Conservation (phyloP, 2,797 vertebrate species). For the Cygnus olor region DNA sequence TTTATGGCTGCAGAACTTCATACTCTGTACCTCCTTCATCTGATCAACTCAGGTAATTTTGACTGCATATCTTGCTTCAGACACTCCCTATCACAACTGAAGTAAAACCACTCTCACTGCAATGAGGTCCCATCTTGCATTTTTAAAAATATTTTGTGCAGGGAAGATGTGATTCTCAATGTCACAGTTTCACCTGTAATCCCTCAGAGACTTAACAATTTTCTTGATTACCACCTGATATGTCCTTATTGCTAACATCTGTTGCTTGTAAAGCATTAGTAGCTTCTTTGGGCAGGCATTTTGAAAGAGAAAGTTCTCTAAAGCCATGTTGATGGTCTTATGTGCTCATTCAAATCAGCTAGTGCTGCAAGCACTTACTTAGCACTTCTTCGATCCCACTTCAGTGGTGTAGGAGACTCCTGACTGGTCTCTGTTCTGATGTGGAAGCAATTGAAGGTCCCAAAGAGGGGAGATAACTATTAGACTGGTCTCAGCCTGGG, state of each 20-base stretch:
- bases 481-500: not conserved
- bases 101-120: not conserved
- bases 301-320: not conserved
- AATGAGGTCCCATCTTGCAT: not conserved
- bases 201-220: not conserved
- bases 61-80: not conserved
- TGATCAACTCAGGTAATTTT: not conserved
- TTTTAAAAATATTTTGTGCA: fast-evolving
- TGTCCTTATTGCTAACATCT: not conserved
- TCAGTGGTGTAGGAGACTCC: fast-evolving
- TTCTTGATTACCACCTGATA: fast-evolving
- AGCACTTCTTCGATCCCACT: not conserved
- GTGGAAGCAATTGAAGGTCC: not conserved
- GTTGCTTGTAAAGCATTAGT: not conserved
- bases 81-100: not conserved
- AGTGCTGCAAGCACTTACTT: not conserved
- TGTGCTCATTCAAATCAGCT: not conserved
- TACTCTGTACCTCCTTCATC: not conserved
- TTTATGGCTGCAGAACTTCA: not conserved
- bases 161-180: not conserved
- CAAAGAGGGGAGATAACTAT: not conserved
- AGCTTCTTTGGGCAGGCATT: not conserved
- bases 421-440: not conserved
- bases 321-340: not conserved
- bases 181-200: fast-evolving